Evolutionary conservation across 2,888 invertebrate genomes (phyloP).

Genomic region (Tetramorium bicarinatum): DNA sequence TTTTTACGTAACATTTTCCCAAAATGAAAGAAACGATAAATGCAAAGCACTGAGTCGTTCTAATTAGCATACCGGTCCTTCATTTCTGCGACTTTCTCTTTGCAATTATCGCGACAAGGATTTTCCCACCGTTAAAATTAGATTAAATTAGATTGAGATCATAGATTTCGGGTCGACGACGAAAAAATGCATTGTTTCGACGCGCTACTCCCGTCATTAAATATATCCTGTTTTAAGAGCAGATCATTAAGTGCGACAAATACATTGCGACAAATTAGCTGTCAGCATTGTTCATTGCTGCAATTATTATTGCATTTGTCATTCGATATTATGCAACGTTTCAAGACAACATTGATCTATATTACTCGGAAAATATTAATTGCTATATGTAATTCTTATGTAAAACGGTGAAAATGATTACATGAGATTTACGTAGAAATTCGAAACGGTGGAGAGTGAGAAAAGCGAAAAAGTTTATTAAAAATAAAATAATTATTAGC

Average conservation of each 20-base stretch:
- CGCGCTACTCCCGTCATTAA: conserved; percentile 16
- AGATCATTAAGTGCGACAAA: conserved; percentile 6
- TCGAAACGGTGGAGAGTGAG: neutral
- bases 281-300: neutral
- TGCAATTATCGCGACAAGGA: conserved; percentile 3
- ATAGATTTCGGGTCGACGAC: neutral
- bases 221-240: conserved; percentile 1
- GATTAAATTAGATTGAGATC: conserved; percentile 3
- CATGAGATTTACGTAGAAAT: neutral
- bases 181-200: conserved; percentile 25
- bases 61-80: conserved; percentile 33
- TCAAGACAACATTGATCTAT: neutral
- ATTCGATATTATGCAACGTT: neutral
- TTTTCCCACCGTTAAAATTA: conserved; percentile 44
- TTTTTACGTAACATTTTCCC: neutral
- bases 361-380: neutral
- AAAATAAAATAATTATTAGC: neutral
- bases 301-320: conserved; percentile 26
- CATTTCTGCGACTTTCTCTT: conserved; percentile 44
- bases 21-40: conserved; percentile 17
- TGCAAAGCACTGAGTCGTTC: neutral
- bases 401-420: neutral
- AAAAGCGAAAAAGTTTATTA: neutral
- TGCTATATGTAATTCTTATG: neutral
- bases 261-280: neutral